Evolutionary conservation across 2,113 vertebrate genomes (phyloP).

Genomic region (Epinephelus lanceolatus): DNA sequence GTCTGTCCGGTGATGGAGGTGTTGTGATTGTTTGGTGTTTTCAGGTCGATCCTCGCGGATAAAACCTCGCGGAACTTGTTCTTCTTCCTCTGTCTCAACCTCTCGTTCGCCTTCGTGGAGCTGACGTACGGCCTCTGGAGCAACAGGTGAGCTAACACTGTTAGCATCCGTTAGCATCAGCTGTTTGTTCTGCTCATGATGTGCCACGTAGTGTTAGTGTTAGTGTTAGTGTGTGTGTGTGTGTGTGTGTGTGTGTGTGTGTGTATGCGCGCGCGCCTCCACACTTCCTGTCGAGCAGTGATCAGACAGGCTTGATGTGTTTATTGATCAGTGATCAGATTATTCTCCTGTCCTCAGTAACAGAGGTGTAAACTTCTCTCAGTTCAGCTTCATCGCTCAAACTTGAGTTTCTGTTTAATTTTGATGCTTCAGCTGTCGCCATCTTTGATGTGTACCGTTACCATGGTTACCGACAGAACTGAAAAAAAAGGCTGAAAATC

Average conservation of each 20-base stretch:
- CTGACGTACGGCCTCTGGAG: slow-evolving; percentile 96
- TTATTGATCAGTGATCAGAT: neutral
- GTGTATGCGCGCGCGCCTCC: no score
- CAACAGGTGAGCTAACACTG: slow-evolving; percentile 90
- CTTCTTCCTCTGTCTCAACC: slow-evolving; percentile 95
- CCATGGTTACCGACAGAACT: neutral
- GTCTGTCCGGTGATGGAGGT: neutral
- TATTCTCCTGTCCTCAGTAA: no score
- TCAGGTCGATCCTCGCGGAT: slow-evolving; percentile 94
- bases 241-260: neutral
- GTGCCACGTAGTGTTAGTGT: slow-evolving; percentile 83
- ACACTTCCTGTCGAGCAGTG: no score
- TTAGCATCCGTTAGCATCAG: slow-evolving; percentile 7
- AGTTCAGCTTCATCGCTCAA: no score
- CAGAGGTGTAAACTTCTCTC: no score
- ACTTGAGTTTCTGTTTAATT: no score
- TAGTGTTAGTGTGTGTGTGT: neutral
- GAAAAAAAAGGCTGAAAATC: no score
- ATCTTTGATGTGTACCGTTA: neutral
- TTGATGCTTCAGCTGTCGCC: neutral
- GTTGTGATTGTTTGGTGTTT: neutral
- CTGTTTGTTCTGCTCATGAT: slow-evolving; percentile 37
- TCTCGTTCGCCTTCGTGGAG: slow-evolving; percentile 98
- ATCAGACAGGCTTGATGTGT: neutral
- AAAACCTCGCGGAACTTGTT: slow-evolving; percentile 96